phyloP scores from a whole-genome alignment of 2,888 invertebrate species.

The Carterocephalus palaemon region DNA sequence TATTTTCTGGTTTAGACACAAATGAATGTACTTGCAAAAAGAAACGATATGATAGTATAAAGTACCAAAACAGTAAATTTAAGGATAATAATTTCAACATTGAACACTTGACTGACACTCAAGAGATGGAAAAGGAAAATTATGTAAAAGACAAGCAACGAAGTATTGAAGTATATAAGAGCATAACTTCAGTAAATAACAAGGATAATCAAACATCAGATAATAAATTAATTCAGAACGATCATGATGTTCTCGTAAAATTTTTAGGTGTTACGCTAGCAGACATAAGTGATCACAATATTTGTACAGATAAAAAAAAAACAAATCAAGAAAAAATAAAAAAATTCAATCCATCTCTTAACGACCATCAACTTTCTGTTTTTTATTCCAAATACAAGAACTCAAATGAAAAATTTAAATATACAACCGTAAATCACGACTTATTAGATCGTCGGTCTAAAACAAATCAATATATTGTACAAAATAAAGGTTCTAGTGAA shows the following conservation, averaged over 20 bases:
- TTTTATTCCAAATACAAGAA: not conserved
- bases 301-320: not conserved
- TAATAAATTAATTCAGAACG: conserved; percentile 28
- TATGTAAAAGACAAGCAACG: not conserved
- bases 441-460: not conserved
- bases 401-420: too few species aligned
- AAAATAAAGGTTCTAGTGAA: conserved; percentile 13
- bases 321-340: not conserved
- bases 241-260: conserved; percentile 50
- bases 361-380: not conserved
- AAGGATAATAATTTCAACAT: not conserved
- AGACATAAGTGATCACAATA: conserved; percentile 32
- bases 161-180: not conserved
- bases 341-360: not conserved
- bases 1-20: conserved; percentile 39
- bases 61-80: conserved; percentile 6
- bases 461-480: conserved; percentile 1
- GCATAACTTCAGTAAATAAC: not conserved
- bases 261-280: conserved; percentile 65
- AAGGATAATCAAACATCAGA: conserved; percentile 11
- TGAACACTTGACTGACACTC: not conserved
- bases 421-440: too few species aligned
- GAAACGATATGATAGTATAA: conserved; percentile 12
- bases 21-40: conserved; percentile 38
- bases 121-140: not conserved